These are phyloP conservation scores for Cyclura pinguis DNA, from an alignment of 2,797 vertebrate species.

Conservation along the genomic window DNA sequence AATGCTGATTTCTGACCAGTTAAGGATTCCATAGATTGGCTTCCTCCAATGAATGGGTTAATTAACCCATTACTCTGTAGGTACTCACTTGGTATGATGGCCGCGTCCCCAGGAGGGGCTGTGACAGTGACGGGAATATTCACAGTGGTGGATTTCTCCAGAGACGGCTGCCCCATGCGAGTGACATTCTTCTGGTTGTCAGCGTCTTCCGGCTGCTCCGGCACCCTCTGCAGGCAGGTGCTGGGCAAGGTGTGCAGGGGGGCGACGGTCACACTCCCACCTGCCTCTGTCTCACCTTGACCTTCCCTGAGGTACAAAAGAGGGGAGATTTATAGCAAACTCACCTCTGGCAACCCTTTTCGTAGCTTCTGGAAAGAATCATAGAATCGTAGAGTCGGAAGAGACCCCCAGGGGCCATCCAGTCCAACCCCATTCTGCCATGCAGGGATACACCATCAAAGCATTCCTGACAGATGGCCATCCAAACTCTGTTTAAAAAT, in stretches of 20 bases:
- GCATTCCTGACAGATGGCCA: too few relatives aligned
- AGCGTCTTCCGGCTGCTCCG: slow-evolving; percentile 87
- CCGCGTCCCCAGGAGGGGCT: slow-evolving; percentile 86
- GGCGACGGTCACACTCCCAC: slow-evolving; percentile 57
- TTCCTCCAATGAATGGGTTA: background rate
- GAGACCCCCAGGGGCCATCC: too few relatives aligned
- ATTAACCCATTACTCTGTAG: background rate
- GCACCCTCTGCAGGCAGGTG: slow-evolving; percentile 81
- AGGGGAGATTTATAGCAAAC: background rate
- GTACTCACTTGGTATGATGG: slow-evolving; percentile 88
- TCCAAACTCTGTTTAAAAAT: too few relatives aligned
- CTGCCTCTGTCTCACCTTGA: slow-evolving; percentile 82
- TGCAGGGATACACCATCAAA: too few relatives aligned
- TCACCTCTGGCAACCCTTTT: too few relatives aligned
- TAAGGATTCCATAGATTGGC: background rate
- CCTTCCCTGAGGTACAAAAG: slow-evolving; percentile 81
- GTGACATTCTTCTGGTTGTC: slow-evolving; percentile 93
- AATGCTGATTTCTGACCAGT: background rate
- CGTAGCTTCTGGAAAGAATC: background rate
- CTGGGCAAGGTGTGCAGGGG: slow-evolving; percentile 80
- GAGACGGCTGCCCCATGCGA: slow-evolving; percentile 80
- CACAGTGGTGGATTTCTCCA: slow-evolving; percentile 78
- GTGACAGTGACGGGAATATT: slow-evolving; percentile 88
- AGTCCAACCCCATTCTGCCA: too few relatives aligned
- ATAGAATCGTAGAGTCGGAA: too few relatives aligned